Percentiles rank a stretch among this genome's conserved stretches.
These are phyloP conservation scores for Dynastes hyllus DNA, from an alignment of 2,888 invertebrate species.

Conservation along the genomic window DNA sequence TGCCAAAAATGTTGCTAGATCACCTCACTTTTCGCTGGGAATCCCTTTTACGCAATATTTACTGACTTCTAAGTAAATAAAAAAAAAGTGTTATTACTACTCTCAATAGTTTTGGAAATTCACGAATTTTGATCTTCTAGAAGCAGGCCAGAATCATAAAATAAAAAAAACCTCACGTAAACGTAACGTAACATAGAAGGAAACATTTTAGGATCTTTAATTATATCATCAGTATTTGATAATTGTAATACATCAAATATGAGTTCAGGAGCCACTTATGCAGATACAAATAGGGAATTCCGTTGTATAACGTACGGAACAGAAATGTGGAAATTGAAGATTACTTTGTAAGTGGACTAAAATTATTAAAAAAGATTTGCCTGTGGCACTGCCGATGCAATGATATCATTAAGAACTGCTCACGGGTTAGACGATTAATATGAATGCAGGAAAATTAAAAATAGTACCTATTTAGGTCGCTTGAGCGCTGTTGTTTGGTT, in stretches of 20 bases:
- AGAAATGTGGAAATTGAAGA: constrained; percentile 4
- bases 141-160: background rate
- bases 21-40: constrained; percentile 23
- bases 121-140: constrained; percentile 16
- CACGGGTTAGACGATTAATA: too few relatives aligned
- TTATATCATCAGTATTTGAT: constrained; percentile 30
- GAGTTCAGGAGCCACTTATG: background rate
- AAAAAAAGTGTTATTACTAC: background rate
- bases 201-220: background rate
- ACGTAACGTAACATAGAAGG: background rate
- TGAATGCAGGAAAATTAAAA: too few relatives aligned
- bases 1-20: background rate
- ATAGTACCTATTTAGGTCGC: too few relatives aligned
- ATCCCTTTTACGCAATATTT: constrained; percentile 27
- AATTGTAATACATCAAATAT: constrained; percentile 12
- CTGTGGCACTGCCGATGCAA: too few relatives aligned
- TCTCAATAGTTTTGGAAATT: constrained; percentile 32
- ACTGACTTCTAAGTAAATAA: background rate
- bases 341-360: constrained; percentile 8
- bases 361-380: background rate
- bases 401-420: too few relatives aligned
- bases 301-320: constrained; percentile 34
- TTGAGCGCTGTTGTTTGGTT: too few relatives aligned
- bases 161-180: too few relatives aligned
- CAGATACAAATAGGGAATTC: constrained; percentile 25